These are phyloP conservation scores for Pharmacophagus antenor DNA, from an alignment of 2,888 invertebrate genomes.

Conservation along the genomic window DNA sequence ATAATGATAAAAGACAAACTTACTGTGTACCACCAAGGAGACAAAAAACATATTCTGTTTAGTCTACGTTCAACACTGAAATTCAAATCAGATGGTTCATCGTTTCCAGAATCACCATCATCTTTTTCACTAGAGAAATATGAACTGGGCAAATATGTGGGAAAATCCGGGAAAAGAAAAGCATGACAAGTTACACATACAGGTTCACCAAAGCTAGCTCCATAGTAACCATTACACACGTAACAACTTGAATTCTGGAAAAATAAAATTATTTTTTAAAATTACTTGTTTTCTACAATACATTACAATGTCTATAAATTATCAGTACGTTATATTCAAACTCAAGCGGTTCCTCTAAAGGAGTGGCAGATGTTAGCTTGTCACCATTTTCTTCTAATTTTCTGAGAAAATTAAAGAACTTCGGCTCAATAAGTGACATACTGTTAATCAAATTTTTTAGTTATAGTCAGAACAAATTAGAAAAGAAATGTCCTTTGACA, in stretches of 20 bases:
- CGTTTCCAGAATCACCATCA: conserved; percentile 96
- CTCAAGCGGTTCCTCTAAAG: conserved; percentile 57
- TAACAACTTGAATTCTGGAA: conserved; percentile 87
- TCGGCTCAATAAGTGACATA: conserved; percentile 52
- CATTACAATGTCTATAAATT: neutral
- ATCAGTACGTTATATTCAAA: conserved; percentile 68
- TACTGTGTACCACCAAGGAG: conserved; percentile 67
- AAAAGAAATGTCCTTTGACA: too few relatives aligned
- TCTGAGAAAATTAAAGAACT: conserved; percentile 64
- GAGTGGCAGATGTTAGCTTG: conserved; percentile 53
- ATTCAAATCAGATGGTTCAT: conserved; percentile 90
- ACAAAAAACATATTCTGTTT: conserved; percentile 57
- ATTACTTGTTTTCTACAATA: neutral
- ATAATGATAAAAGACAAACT: conserved; percentile 36
- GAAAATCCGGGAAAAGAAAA: conserved; percentile 92
- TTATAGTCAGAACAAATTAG: neutral
- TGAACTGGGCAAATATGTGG: conserved; percentile 74
- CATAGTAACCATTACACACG: conserved; percentile 95
- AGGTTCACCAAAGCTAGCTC: conserved; percentile 94
- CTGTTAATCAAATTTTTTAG: neutral
- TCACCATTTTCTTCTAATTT: conserved; percentile 71
- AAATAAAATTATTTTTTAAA: conserved; percentile 19
- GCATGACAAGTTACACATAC: conserved; percentile 95
- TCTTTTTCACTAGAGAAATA: conserved; percentile 83
- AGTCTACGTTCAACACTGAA: conserved; percentile 77